phyloP scores from a whole-genome alignment of 2,797 vertebrate species.

The Sebastes umbrosus region DNA sequence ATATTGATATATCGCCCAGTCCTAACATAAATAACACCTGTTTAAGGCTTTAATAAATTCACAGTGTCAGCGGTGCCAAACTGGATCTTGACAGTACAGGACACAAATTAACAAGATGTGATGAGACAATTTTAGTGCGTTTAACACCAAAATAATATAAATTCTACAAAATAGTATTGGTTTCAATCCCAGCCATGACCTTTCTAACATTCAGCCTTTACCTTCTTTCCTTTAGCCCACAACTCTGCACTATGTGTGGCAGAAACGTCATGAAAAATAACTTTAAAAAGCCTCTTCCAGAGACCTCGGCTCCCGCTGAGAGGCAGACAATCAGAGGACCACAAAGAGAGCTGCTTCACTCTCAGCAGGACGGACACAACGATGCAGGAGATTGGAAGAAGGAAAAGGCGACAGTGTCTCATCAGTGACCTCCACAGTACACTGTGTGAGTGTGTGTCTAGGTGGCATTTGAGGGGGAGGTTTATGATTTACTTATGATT shows the following conservation, averaged over 20 bases:
- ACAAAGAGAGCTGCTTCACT: constrained; percentile 8
- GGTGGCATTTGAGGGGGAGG: background rate
- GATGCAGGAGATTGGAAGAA: background rate
- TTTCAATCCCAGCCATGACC: background rate
- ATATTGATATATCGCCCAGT: no score
- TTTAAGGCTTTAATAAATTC: background rate
- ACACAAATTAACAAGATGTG: background rate
- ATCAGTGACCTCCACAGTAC: background rate
- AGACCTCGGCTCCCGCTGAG: constrained; percentile 7
- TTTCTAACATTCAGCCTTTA: background rate
- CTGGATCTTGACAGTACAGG: background rate
- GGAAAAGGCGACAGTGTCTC: background rate
- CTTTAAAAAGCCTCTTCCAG: background rate
- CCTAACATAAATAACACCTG: background rate
- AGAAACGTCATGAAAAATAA: constrained; percentile 23
- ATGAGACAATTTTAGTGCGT: background rate
- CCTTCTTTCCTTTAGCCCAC: background rate
- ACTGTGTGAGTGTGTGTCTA: background rate
- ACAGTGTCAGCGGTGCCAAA: background rate
- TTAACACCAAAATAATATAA: background rate
- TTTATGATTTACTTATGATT: background rate
- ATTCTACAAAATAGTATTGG: background rate
- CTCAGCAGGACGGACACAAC: constrained; percentile 7
- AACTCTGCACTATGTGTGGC: background rate
- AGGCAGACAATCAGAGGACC: constrained; percentile 26